A percentile compares a stretch with the other conserved stretches of the same genome.
phyloP scores from a whole-genome alignment of 1,140 invertebrate genomes.

The Linepithema humile region DNA sequence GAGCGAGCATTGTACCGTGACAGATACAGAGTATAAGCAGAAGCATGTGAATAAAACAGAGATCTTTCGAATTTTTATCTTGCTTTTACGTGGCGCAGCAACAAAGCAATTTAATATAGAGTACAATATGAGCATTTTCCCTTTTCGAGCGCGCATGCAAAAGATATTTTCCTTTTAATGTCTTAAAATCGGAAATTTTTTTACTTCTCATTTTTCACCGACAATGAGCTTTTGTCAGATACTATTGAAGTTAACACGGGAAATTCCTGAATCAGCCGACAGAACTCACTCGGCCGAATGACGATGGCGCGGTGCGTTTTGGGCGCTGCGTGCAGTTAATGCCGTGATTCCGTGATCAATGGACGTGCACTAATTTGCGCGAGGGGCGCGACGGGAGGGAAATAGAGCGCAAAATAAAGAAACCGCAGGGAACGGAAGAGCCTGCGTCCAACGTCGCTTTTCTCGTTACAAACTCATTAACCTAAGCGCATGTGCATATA shows the following conservation, averaged over 20 bases:
- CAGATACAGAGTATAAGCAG: not conserved
- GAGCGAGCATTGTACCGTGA: not conserved
- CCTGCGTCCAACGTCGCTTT: conserved; percentile 42
- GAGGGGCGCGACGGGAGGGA: not conserved
- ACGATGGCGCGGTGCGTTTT: conserved; percentile 4
- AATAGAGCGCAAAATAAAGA: conserved; percentile 16
- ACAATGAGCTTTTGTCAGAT: not conserved
- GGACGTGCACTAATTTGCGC: conserved; percentile 11
- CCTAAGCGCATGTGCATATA: conserved; percentile 50
- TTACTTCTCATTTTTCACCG: not conserved
- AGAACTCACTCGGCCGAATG: not conserved
- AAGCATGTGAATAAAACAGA: not conserved
- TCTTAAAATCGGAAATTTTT: not conserved
- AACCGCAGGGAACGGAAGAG: not conserved
- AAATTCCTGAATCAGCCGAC: not conserved
- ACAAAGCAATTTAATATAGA: conserved; percentile 11
- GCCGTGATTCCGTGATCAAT: not conserved
- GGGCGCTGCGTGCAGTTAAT: not conserved
- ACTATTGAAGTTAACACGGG: not conserved
- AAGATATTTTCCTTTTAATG: not conserved
- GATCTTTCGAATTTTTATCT: not conserved
- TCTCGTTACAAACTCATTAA: conserved; percentile 54
- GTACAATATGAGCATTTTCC: not conserved
- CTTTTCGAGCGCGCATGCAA: not conserved
- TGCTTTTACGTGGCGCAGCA: not conserved